Evolutionary conservation across 2,113 vertebrate genomes (phyloP), one percentile per base, ranked within the genome.

Genomic region (Chauna torquata): DNA sequence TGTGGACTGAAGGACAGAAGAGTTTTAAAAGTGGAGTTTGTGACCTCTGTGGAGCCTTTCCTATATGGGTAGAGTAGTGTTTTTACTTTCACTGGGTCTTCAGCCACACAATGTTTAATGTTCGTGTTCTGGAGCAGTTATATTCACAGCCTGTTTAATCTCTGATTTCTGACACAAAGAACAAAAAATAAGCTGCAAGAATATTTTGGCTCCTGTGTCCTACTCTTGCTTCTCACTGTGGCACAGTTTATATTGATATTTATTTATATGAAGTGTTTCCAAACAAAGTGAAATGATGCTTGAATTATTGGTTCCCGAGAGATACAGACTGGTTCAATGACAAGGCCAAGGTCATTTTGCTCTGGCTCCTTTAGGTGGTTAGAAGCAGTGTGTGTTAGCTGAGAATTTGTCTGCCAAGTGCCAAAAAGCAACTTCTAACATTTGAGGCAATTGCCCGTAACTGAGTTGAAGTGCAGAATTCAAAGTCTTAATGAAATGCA

Each of bases 381-480:
- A n/a, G 50, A 81, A 90, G 47, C 64, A 25, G 13, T 34, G 11
- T 75, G 82, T 81, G 25, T 84, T 77, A 55, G 0, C 40, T 70
- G 50, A 85, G 54, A 10, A 14, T 77, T 95, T 90, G 57, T 65
- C 49, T 77, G 78, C 34, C n/a, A 47, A 62, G 40, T 83, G 45
- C 58, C 69, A 76, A 84, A 24, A 80, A 62, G 15, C 16, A 50
- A 5, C 49, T 88, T 62, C 38, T 88, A 55, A 45, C n/a, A 19
- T 25, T 45, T 86, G 55, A 74, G 66, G 28, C 38, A n/a, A 5
- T 40, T 82, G 74, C 28, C 83, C 38, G 16, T 71, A 19, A 20
- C 7, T 19, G 42, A 86, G 6, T 27, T 0, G 0, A 30, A 20
- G 12, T 49, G 34, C 62, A 65, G 2, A 85, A 85, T 25, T 80